These are phyloP conservation scores for Hemicordylus capensis DNA, from an alignment of 2,113 vertebrate species.

Conservation along the genomic window DNA sequence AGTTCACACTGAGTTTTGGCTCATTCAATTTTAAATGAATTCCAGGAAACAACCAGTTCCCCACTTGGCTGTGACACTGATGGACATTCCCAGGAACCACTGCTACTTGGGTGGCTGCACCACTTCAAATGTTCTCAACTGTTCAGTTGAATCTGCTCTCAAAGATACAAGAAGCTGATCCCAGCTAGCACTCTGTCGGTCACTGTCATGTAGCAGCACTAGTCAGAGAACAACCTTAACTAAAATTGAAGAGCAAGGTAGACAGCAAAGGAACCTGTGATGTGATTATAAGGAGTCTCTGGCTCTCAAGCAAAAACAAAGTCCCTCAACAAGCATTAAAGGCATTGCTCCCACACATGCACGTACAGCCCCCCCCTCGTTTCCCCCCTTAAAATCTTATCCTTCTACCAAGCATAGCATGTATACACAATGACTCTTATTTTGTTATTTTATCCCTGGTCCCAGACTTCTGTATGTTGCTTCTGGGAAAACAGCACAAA, in stretches of 20 bases:
- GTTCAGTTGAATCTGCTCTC: not conserved
- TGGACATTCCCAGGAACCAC: not conserved
- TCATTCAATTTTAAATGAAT: not conserved
- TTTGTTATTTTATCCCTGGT: slow-evolving; percentile 3
- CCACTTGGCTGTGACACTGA: not conserved
- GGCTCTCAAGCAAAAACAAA: not conserved
- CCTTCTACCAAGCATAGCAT: not conserved
- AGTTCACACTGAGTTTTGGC: not conserved
- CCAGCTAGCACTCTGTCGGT: not conserved
- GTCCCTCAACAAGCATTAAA: not conserved
- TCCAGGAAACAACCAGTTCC: not conserved
- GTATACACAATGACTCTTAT: not conserved
- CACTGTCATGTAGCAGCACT: not conserved
- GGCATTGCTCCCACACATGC: not conserved
- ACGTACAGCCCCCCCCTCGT: not conserved
- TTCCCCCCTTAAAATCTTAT: not conserved
- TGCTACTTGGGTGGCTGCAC: not conserved
- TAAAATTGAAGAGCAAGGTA: not conserved
- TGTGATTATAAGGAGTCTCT: not conserved
- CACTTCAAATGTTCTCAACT: too few species aligned
- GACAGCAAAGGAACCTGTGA: not conserved
- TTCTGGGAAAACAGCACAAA: slow-evolving; percentile 17
- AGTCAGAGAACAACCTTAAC: not conserved
- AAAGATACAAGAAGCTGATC: not conserved
- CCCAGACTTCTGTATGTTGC: not conserved